A percentile compares a stretch with the other conserved stretches of the same genome.
Evolutionary conservation across 2,113 vertebrate genomes (phyloP).

Genomic region (Apeltes quadracus): DNA sequence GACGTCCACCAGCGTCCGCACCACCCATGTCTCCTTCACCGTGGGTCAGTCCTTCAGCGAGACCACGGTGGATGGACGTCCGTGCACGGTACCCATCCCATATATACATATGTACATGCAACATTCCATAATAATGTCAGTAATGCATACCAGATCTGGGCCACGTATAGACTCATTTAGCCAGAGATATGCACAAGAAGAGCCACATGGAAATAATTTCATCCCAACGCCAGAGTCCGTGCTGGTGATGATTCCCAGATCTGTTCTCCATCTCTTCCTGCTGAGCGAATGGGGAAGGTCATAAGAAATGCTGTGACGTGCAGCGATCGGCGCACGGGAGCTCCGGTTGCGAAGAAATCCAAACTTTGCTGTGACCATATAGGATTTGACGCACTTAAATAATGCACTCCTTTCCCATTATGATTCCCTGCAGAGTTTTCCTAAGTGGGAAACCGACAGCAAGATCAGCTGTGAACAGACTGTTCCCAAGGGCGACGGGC

Average conservation of each 20-base stretch:
- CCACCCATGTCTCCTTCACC: constrained; percentile 90
- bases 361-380: constrained; percentile 6
- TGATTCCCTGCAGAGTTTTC: constrained; percentile 82
- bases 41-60: constrained; percentile 91
- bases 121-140: constrained; percentile 33
- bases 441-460: constrained; percentile 88
- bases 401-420: constrained; percentile 5
- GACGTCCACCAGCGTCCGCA: constrained; percentile 89
- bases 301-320: constrained; percentile 15
- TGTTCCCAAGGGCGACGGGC: constrained; percentile 89
- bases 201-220: constrained; percentile 67
- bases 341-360: constrained; percentile 6
- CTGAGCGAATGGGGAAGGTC: constrained; percentile 34
- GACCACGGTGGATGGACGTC: constrained; percentile 90
- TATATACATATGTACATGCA: background rate
- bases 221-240: constrained; percentile 14
- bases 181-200: constrained; percentile 23
- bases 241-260: constrained; percentile 40
- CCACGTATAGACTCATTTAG: constrained; percentile 25
- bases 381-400: constrained; percentile 4
- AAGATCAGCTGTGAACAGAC: constrained; percentile 92
- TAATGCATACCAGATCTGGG: constrained; percentile 27
- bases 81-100: constrained; percentile 84
- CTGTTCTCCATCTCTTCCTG: constrained; percentile 51
- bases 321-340: background rate